Evolutionary conservation across 92 coral and sea anemone genomes (phyloP).

Genomic region (Porites lobata): DNA sequence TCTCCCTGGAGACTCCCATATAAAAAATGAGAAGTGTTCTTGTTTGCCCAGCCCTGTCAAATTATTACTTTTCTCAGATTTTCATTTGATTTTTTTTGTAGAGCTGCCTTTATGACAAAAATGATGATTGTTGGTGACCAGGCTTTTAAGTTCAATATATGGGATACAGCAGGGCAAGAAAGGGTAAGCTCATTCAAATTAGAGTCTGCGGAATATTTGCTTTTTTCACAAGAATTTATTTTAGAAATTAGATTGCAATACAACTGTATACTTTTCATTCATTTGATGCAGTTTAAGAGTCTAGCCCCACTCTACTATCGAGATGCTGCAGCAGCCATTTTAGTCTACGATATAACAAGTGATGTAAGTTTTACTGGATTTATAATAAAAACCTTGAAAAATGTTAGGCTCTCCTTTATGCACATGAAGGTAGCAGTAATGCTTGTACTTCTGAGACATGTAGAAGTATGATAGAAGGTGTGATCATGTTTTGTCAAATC

Average conservation of each 20-base stretch:
- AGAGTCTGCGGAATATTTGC: not conserved
- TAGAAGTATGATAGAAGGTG: too few species aligned
- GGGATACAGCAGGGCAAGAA: conserved; percentile 99
- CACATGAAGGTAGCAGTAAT: too few species aligned
- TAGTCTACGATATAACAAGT: conserved; percentile 97
- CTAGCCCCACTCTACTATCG: conserved; percentile 97
- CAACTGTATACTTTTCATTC: not conserved
- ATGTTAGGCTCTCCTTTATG: too few species aligned
- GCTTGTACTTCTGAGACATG: too few species aligned
- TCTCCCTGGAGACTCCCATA: too few species aligned
- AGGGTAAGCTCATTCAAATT: conserved; percentile 65
- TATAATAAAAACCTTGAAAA: too few species aligned
- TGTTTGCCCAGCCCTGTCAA: too few species aligned
- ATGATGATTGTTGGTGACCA: conserved; percentile 95
- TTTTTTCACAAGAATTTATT: not conserved
- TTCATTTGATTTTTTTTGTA: conserved; percentile 7
- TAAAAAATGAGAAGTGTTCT: too few species aligned
- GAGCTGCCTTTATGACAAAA: conserved; percentile 99
- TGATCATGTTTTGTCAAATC: too few species aligned
- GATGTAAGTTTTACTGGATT: conserved; percentile 70
- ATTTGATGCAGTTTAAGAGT: conserved; percentile 82
- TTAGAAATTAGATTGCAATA: not conserved
- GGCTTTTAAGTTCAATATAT: conserved; percentile 94
- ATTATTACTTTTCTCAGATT: not conserved
- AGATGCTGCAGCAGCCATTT: conserved; percentile 99